Conservation (phyloP, 2,113 vertebrate species). For the Oostethus manadensis region DNA sequence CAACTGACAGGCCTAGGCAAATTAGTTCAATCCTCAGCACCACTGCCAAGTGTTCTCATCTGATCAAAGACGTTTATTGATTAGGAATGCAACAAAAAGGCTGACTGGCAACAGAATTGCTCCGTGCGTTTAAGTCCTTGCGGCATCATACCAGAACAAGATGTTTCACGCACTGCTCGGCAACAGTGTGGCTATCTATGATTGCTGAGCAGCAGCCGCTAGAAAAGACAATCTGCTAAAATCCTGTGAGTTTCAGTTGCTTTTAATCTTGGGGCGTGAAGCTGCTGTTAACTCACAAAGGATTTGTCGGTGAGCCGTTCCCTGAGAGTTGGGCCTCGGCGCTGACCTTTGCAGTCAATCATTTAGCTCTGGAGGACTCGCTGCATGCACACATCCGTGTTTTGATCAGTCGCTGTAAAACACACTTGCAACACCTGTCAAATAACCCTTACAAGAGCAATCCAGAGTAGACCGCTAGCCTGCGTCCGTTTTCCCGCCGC, state of each 20-base stretch:
- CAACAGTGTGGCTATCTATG: slow-evolving; percentile 17
- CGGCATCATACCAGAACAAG: slow-evolving; percentile 2
- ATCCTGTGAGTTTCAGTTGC: slow-evolving; percentile 36
- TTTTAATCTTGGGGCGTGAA: slow-evolving; percentile 49
- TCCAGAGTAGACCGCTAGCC: slow-evolving; percentile 6
- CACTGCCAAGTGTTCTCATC: not conserved
- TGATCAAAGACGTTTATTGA: not conserved
- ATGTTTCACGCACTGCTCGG: slow-evolving; percentile 20
- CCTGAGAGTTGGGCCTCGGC: slow-evolving; percentile 28
- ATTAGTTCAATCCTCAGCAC: not conserved
- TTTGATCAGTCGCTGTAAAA: not conserved
- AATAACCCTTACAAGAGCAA: slow-evolving; percentile 15
- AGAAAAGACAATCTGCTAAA: slow-evolving; percentile 54
- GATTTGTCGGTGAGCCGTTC: slow-evolving; percentile 45
- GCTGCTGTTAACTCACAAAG: slow-evolving; percentile 58
- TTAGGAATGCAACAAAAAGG: not conserved
- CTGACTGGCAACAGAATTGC: not conserved
- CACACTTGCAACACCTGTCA: not conserved
- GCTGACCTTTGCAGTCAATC: slow-evolving; percentile 40
- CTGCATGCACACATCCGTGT: not conserved
- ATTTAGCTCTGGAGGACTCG: slow-evolving; percentile 14
- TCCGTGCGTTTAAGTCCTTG: slow-evolving; percentile 8
- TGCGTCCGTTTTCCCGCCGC: slow-evolving; percentile 11
- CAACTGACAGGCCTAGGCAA: not conserved
- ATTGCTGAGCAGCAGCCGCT: slow-evolving; percentile 48